Percentiles rank a stretch among this genome's conserved stretches.
These are phyloP conservation scores for Oryzias melastigma DNA, from an alignment of 2,113 vertebrate genomes.

Conservation along the genomic window DNA sequence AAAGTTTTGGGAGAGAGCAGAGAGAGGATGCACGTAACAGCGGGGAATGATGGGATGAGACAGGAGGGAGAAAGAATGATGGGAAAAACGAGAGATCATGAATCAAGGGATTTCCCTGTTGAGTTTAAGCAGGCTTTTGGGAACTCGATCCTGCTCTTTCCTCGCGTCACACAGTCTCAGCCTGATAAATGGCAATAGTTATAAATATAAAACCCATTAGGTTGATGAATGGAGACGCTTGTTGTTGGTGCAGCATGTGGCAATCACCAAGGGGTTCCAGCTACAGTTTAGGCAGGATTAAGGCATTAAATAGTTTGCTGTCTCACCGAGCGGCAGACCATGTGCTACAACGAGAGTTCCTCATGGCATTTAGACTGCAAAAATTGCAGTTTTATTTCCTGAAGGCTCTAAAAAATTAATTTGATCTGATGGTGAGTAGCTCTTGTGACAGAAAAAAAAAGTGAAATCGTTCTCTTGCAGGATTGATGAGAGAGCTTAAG, in stretches of 20 bases:
- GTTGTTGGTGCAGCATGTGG: slow-evolving; percentile 67
- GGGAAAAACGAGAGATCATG: slow-evolving; percentile 60
- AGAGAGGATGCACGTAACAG: slow-evolving; percentile 43
- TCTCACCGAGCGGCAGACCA: slow-evolving; percentile 58
- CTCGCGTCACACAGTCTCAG: slow-evolving; percentile 56
- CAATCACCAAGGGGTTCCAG: slow-evolving; percentile 66
- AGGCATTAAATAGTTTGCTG: slow-evolving; percentile 70
- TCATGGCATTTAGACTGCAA: slow-evolving; percentile 31
- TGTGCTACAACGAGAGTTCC: slow-evolving; percentile 44
- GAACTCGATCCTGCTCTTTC: slow-evolving; percentile 61
- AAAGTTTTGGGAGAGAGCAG: slow-evolving; percentile 7
- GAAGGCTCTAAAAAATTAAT: slow-evolving; percentile 16
- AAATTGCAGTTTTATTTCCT: slow-evolving; percentile 15
- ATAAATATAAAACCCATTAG: slow-evolving; percentile 82
- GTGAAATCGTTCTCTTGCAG: slow-evolving; percentile 15
- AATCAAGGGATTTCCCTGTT: slow-evolving; percentile 68
- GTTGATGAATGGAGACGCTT: slow-evolving; percentile 75
- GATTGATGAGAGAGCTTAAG: slow-evolving; percentile 8
- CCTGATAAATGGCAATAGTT: slow-evolving; percentile 81
- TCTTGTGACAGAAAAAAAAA: slow-evolving; percentile 9
- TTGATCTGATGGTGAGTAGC: slow-evolving; percentile 15
- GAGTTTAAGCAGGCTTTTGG: slow-evolving; percentile 58
- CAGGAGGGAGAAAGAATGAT: slow-evolving; percentile 59
- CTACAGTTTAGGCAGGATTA: slow-evolving; percentile 72
- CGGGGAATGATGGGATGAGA: slow-evolving; percentile 57